phyloP scores from a whole-genome alignment of 1,140 invertebrate genomes.

The Aphelinus atriplicis region DNA sequence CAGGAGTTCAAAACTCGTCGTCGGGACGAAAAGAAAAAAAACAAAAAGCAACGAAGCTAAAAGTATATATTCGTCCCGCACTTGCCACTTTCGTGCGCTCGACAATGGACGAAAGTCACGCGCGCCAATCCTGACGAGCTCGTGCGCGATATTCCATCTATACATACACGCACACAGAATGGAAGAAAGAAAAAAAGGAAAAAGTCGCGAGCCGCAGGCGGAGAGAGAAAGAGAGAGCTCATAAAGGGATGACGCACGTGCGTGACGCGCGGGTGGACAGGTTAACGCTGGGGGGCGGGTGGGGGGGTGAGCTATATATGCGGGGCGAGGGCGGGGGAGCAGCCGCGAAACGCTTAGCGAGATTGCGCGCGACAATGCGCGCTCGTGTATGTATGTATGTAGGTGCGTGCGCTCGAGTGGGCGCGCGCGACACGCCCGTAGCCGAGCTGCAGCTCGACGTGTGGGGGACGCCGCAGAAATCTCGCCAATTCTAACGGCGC shows the following conservation, averaged over 20 bases:
- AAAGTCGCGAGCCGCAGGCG: background rate
- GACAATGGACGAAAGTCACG: background rate
- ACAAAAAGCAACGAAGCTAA: background rate
- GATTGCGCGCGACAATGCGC: conserved; percentile 65
- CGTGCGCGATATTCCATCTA: background rate
- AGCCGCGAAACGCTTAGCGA: conserved; percentile 65
- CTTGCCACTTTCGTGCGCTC: background rate
- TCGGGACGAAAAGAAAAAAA: conserved; percentile 4
- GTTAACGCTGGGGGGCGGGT: conserved; percentile 54
- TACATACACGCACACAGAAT: conserved; percentile 3
- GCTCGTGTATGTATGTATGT: background rate
- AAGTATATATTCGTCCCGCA: background rate
- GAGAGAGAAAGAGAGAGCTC: too few species aligned
- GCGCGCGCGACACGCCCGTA: conserved; percentile 63
- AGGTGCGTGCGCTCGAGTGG: too few species aligned
- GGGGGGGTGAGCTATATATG: background rate
- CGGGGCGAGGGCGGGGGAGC: conserved; percentile 31
- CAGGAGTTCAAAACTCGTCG: too few species aligned
- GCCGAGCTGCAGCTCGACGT: conserved; percentile 44
- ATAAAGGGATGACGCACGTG: conserved; percentile 39
- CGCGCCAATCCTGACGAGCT: too few species aligned
- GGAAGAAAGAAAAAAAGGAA: too few species aligned
- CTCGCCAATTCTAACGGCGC: conserved; percentile 62
- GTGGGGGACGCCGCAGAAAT: conserved; percentile 58
- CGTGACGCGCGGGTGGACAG: conserved; percentile 61